Conservation (phyloP, 1,140 invertebrate genomes). For the Papilio polytes region DNA sequence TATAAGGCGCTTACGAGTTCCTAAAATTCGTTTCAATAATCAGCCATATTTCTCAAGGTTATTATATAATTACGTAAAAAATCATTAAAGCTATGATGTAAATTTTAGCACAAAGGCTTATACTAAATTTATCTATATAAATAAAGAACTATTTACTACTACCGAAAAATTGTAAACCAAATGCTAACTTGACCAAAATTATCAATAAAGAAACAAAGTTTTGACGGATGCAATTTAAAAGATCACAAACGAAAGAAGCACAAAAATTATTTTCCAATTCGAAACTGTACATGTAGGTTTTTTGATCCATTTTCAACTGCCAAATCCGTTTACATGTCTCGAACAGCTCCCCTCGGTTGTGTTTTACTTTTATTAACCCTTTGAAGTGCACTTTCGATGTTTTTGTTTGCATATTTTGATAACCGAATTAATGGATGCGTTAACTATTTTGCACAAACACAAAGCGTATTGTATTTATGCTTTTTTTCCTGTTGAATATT, state of each 20-base stretch:
- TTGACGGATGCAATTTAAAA: background rate
- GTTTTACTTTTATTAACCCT: conserved; percentile 8
- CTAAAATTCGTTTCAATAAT: too few species aligned
- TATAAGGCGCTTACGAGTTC: too few species aligned
- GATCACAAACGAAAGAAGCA: background rate
- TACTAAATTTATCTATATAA: too few species aligned
- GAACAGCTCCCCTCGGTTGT: background rate
- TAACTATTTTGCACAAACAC: background rate
- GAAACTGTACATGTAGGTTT: background rate
- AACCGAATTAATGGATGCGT: background rate
- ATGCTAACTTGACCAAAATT: background rate
- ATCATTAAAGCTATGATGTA: too few species aligned
- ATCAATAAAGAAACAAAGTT: background rate
- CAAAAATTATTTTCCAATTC: conserved; percentile 9
- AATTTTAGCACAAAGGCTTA: too few species aligned
- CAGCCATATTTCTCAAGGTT: too few species aligned
- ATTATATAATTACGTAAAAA: too few species aligned
- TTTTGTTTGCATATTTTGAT: background rate
- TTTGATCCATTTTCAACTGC: conserved; percentile 1
- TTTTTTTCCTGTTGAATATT: too few species aligned
- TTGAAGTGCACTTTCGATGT: background rate
- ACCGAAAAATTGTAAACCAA: too few species aligned
- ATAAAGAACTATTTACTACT: too few species aligned
- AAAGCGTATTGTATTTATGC: too few species aligned
- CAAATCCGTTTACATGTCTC: conserved; percentile 12